Evolutionary conservation across 2,797 vertebrate genomes (phyloP), one percentile per base, ranked within the genome.

Genomic region (Syndactyla subalaris): DNA sequence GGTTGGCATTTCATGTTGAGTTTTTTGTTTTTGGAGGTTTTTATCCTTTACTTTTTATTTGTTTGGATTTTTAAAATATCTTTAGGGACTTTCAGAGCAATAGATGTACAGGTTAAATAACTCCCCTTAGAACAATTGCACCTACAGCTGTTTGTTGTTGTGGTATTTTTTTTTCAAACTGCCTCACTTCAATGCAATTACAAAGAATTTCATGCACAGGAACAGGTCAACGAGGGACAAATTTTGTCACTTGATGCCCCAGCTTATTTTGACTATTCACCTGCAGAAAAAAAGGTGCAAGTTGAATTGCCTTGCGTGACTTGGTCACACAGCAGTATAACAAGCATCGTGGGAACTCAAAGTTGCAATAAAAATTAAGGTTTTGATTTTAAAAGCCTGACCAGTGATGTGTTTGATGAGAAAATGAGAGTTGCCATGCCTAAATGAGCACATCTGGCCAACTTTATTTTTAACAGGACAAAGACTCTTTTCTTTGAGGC

Each of bases 401-500:
- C 16, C 20, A 89, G 49, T 34, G 68, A 79, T 80, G 52, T 52
- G 27, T 46, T 90, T 14, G 5, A 76, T 71, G 38, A 91, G 83
- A 95, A 94, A 91, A 90, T 48, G 55, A 90, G 81, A 62, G 36
- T 70, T 45, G 43, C 76, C 83, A 55, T 83, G 83, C 77, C 85
- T 93, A 89, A 96, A 94, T 75, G 61, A 95, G 85, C 88, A 93
- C 96, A 97, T 97, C 93, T 96, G 83, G 87, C 92, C 94, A 94
- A 93, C 68, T 96, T 95, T 81, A 58, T 95, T 94, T 95, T 89
- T 66, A 89, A 77, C 32, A 92, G 61, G 86, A 97, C 95, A 98
- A 97, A 97, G 89, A 71, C 74, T 43, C 92, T 97, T 97, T 96
- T 97, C 96, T 95, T 86, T 20, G 10, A 95, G 91, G 94, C 94